Conservation (phyloP, 2,888 invertebrate species). For the Nemotelus pantherinus region DNA sequence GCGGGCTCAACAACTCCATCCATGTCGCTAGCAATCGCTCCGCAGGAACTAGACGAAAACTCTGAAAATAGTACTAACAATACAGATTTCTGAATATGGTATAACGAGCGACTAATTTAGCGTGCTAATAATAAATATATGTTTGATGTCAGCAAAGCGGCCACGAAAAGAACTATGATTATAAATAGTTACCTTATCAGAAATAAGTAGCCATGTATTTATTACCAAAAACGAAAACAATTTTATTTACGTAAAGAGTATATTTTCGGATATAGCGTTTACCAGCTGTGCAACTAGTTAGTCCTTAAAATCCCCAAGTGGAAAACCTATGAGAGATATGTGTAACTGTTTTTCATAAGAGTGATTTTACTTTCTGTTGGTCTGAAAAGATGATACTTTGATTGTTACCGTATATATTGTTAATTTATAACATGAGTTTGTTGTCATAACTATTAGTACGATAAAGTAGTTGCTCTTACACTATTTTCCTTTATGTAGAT, state of each 20-base stretch:
- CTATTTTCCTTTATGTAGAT: conserved; percentile 13
- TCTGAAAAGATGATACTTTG: conserved; percentile 8
- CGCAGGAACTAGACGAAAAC: conserved; percentile 58
- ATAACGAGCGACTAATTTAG: conserved; percentile 77
- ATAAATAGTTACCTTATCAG: conserved; percentile 13
- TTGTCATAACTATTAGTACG: conserved; percentile 40
- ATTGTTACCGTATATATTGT: conserved; percentile 25
- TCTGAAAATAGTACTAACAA: conserved; percentile 63
- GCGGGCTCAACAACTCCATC: conserved; percentile 63
- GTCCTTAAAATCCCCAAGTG: conserved; percentile 10
- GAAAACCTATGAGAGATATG: conserved; percentile 1
- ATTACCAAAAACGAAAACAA: not conserved
- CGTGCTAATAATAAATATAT: conserved; percentile 58
- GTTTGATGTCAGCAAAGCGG: conserved; percentile 5
- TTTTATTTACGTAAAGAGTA: not conserved
- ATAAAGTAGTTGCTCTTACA: conserved; percentile 43
- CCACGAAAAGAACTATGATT: not conserved
- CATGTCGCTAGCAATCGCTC: conserved; percentile 65
- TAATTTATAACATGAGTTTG: conserved; percentile 21
- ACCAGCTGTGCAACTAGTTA: not conserved
- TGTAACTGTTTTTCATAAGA: conserved; percentile 23
- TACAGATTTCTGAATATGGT: conserved; percentile 76
- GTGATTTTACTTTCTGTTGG: conserved; percentile 2
- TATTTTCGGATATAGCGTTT: not conserved
- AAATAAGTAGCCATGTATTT: conserved; percentile 15